These are phyloP conservation scores for Pangasianodon gigas DNA, from an alignment of 2,113 vertebrate genomes.

Conservation along the genomic window DNA sequence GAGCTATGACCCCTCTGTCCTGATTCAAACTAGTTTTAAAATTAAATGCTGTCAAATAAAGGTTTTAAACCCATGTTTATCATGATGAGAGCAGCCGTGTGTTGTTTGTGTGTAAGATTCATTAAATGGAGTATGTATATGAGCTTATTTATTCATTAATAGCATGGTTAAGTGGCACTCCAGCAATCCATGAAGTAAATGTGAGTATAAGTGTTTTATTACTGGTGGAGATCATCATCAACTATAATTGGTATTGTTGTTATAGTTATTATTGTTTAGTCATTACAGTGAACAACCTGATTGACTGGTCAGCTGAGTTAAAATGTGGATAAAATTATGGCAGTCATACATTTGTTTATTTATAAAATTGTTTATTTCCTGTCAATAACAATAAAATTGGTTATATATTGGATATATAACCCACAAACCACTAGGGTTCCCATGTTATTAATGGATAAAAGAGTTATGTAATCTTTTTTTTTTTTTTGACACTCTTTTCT, in stretches of 20 bases:
- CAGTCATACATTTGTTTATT: not conserved
- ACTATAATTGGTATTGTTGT: not conserved
- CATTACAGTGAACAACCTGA: not conserved
- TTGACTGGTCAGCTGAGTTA: not conserved
- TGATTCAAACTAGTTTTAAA: not conserved
- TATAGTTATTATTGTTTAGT: not conserved
- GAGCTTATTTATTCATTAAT: not conserved
- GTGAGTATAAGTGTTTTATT: not conserved
- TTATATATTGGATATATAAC: not conserved
- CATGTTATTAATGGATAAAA: not conserved
- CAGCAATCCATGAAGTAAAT: not conserved
- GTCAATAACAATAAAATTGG: not conserved
- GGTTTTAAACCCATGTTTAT: not conserved
- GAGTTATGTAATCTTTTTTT: not conserved
- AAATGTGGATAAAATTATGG: not conserved
- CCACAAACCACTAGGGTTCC: not conserved
- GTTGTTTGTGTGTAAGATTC: not conserved
- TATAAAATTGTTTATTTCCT: not conserved
- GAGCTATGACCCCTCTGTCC: not conserved
- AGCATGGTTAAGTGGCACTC: not conserved
- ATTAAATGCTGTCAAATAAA: constrained; percentile 9
- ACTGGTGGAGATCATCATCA: not conserved
- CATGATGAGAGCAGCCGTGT: not conserved
- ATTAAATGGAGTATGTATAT: not conserved
- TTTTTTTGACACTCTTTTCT: not conserved